These are phyloP conservation scores for Marcusenius ussheri DNA, from an alignment of 2,113 vertebrate genomes.

Conservation along the genomic window DNA sequence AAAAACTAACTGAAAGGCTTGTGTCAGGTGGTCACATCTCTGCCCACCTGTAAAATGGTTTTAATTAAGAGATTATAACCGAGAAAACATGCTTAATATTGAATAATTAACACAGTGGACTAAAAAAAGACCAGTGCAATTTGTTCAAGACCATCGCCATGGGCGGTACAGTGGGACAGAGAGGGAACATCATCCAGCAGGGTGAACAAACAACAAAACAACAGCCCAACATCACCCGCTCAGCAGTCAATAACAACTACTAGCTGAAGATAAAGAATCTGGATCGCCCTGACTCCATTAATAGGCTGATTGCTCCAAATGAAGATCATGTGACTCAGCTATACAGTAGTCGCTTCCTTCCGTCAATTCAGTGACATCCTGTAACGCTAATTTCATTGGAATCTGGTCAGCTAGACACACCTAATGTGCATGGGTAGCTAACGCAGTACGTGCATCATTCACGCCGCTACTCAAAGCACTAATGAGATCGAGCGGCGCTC, in stretches of 20 bases:
- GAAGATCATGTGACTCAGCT: neutral
- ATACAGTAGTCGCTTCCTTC: neutral
- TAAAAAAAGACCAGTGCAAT: slow-evolving; percentile 20
- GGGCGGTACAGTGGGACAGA: neutral
- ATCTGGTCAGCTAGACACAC: neutral
- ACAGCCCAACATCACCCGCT: neutral
- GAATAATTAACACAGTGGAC: slow-evolving; percentile 43
- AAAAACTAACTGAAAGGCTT: slow-evolving; percentile 22
- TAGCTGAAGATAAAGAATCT: neutral
- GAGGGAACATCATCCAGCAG: neutral
- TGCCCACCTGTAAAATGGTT: slow-evolving; percentile 37
- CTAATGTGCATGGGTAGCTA: too few relatives aligned
- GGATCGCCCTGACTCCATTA: neutral
- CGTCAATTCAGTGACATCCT: neutral
- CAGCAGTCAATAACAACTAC: neutral
- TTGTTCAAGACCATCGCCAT: neutral
- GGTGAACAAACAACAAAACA: neutral
- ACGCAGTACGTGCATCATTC: neutral
- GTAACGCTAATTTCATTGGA: neutral
- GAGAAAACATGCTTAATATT: slow-evolving; percentile 58
- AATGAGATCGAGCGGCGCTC: slow-evolving; percentile 26
- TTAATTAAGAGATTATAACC: slow-evolving; percentile 58
- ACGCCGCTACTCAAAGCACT: neutral
- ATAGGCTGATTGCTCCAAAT: neutral
- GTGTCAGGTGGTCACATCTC: slow-evolving; percentile 49